These are phyloP conservation scores for Scrobipalpa costella DNA, from an alignment of 2,888 invertebrate species.

Conservation along the genomic window DNA sequence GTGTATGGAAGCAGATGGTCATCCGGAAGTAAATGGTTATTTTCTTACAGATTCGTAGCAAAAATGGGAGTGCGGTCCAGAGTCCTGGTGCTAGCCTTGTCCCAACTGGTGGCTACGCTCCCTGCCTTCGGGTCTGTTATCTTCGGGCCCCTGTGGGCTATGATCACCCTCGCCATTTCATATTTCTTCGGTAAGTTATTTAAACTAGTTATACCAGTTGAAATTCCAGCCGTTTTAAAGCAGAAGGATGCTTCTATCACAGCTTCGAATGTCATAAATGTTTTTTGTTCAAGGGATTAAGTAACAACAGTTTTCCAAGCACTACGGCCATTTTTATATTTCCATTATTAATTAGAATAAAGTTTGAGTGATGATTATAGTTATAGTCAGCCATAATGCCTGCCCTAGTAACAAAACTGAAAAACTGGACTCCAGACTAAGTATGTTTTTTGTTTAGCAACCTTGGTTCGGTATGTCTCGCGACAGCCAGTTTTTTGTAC, in stretches of 20 bases:
- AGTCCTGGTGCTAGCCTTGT: slow-evolving; percentile 89
- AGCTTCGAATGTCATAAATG: no score
- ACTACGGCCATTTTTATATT: no score
- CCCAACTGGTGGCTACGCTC: slow-evolving; percentile 91
- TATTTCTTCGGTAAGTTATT: slow-evolving; percentile 89
- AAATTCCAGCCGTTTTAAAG: no score
- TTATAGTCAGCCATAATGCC: no score
- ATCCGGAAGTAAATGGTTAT: background rate
- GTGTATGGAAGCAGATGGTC: no score
- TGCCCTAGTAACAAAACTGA: slow-evolving; percentile 1
- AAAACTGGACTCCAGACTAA: background rate
- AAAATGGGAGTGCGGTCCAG: slow-evolving; percentile 92
- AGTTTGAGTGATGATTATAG: no score
- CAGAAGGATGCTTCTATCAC: no score
- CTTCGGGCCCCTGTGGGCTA: slow-evolving; percentile 90
- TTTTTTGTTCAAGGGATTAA: no score
- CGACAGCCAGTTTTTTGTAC: no score
- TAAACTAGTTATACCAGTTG: background rate
- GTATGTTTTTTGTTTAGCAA: background rate
- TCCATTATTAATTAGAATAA: no score
- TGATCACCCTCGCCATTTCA: slow-evolving; percentile 92
- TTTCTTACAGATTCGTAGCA: slow-evolving; percentile 83
- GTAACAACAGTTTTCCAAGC: no score
- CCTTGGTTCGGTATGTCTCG: no score
- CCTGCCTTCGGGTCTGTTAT: slow-evolving; percentile 93